These are phyloP conservation scores for Macrophya alboannulata DNA, from an alignment of 2,888 invertebrate genomes.

Conservation along the genomic window DNA sequence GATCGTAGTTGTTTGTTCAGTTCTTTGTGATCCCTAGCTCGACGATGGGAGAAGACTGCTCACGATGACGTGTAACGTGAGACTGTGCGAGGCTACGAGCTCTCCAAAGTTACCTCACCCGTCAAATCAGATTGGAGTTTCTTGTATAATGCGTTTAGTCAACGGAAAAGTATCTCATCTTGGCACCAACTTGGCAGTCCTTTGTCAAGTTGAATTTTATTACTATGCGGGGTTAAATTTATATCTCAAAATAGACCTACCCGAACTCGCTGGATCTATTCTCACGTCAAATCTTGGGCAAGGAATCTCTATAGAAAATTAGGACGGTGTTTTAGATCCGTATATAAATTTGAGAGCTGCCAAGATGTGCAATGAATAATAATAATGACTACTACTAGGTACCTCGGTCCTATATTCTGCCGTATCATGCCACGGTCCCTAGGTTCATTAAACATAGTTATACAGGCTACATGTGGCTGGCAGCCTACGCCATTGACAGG, in stretches of 20 bases:
- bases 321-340: constrained; percentile 21
- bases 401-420: constrained; percentile 27
- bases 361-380: constrained; percentile 47
- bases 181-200: constrained; percentile 27
- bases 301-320: constrained; percentile 23
- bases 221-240: not conserved
- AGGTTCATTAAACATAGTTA: constrained; percentile 33
- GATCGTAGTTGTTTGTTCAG: constrained; percentile 28
- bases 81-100: constrained; percentile 42
- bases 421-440: constrained; percentile 24
- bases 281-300: not conserved
- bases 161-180: constrained; percentile 23
- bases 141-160: constrained; percentile 41
- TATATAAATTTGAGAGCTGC: constrained; percentile 16
- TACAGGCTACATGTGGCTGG: constrained; percentile 20
- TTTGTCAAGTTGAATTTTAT: constrained; percentile 31
- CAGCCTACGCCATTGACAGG: constrained; percentile 19
- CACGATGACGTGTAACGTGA: constrained; percentile 48
- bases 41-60: constrained; percentile 17
- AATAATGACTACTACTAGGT: constrained; percentile 21
- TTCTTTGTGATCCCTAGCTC: constrained; percentile 29
- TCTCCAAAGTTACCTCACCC: constrained; percentile 43
- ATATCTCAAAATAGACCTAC: not conserved
- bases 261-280: constrained; percentile 1
- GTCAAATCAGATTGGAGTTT: constrained; percentile 36